Evolutionary conservation across 2,113 vertebrate genomes (phyloP), one percentile per base, ranked within the genome.

Genomic region (Brachyhypopomus gauderio): DNA sequence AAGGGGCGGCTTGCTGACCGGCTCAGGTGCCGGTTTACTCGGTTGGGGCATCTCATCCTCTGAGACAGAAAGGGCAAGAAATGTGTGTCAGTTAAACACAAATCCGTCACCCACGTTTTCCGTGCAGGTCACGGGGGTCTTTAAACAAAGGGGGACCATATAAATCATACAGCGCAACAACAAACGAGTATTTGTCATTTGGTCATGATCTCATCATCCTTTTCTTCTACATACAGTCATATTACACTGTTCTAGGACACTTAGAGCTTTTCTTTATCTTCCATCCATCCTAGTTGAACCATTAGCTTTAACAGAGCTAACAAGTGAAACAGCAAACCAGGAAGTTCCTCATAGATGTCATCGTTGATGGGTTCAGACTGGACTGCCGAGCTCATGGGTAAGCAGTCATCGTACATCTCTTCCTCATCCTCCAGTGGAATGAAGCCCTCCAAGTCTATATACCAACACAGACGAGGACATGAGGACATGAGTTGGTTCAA

Each of bases 381-480:
- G 27, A 4, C 3, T 23, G 77, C 3, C 20, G 74, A 4, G 14
- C 0, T 66, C 58, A 82, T 14, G 22, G 79, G 2, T 17, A 84
- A 3, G n/a, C 83, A 84, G 56, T 86, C 85, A 55, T 86, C 85
- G 38, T 86, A 86, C n/a, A 36, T 71, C 1, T 79, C 77, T 23
- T 77, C 63, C 19, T 86, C 85, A 58, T 86, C 85, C 41, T 86
- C 84, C 14, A 77, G 79, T 16, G 85, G 85, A 67, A 86, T 86
- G 67, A 85, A 25, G 78, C 87, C 91, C 81, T 78, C 92, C 30
- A 88, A 87, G 82, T 95, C 94, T 95, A 77, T 23, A 20, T 7
- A 60, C 17, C n/a, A 79, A 36, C 11, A 19, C 34, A 75, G 2
- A 74, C 2, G 52, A 22, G 41, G 63, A 66, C 41, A 5, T 30